Percentiles rank a stretch among this genome's conserved stretches.
phyloP scores from a whole-genome alignment of 2,888 invertebrate species.

The Adela reaumurella region DNA sequence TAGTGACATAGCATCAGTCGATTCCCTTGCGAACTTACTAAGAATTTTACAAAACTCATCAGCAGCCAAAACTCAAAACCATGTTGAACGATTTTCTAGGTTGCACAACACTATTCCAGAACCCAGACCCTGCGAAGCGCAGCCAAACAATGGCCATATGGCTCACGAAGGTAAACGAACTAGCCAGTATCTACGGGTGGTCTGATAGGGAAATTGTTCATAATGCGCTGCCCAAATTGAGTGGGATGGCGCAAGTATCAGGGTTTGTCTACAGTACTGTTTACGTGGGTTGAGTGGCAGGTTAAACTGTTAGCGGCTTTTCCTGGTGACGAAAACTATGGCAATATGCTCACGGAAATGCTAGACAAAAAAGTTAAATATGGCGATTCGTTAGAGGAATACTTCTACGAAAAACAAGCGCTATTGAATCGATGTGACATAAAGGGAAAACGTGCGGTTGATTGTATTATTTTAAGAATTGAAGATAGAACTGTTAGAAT shows the following conservation, averaged over 20 bases:
- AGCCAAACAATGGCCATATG: not conserved
- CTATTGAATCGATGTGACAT: conserved; percentile 9
- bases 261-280: conserved; percentile 11
- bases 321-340: conserved; percentile 15
- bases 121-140: not conserved
- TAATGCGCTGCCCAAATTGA: not conserved
- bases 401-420: conserved; percentile 9
- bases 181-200: not conserved
- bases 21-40: no score
- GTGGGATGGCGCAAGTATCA: conserved; percentile 2
- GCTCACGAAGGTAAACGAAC: not conserved
- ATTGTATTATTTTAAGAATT: conserved; percentile 9
- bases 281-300: conserved; percentile 17
- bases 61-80: no score
- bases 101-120: no score
- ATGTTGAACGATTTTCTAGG: no score
- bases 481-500: conserved; percentile 6
- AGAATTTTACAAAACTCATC: no score
- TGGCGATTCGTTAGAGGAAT: conserved; percentile 12
- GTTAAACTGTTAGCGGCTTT: conserved; percentile 13
- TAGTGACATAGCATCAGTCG: no score
- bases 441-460: conserved; percentile 8
- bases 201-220: not conserved
- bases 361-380: conserved; percentile 9
- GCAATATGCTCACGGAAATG: conserved; percentile 15